A percentile compares a stretch with the other conserved stretches of the same genome.
These are phyloP conservation scores for Bilobella aurantiaca DNA, from an alignment of 1,140 invertebrate genomes.

Conservation along the genomic window DNA sequence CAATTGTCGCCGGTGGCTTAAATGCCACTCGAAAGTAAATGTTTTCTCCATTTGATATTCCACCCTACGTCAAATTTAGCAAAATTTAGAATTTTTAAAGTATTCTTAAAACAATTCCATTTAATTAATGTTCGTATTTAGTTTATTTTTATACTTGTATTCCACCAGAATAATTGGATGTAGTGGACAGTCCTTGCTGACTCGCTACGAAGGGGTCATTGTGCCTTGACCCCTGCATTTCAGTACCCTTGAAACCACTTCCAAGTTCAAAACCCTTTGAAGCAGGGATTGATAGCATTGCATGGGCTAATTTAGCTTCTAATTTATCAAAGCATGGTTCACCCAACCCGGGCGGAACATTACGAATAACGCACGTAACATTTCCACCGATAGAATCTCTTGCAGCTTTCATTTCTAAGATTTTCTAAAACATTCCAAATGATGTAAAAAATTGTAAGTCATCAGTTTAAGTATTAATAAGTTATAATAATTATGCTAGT, in stretches of 20 bases:
- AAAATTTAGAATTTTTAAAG: not conserved
- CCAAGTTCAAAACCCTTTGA: constrained; percentile 10
- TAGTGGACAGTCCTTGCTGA: not conserved
- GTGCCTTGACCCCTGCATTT: not conserved
- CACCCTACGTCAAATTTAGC: not conserved
- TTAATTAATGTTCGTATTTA: too few relatives aligned
- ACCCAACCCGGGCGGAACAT: constrained; percentile 4
- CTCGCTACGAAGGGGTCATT: constrained; percentile 6
- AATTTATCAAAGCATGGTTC: constrained; percentile 10
- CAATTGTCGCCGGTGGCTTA: constrained; percentile 8
- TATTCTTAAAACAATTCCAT: not conserved
- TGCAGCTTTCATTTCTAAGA: not conserved
- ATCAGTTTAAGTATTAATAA: too few relatives aligned
- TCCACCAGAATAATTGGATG: constrained; percentile 5
- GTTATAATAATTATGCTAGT: too few relatives aligned
- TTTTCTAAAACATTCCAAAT: not conserved
- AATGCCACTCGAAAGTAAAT: constrained; percentile 14
- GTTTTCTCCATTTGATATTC: constrained; percentile 7
- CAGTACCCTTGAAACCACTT: constrained; percentile 3
- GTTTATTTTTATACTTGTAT: not conserved
- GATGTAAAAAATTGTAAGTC: not conserved
- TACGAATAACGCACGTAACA: not conserved
- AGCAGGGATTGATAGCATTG: constrained; percentile 9
- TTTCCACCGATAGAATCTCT: constrained; percentile 8
- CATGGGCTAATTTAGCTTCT: constrained; percentile 8